Conservation (phyloP, 1,140 invertebrate species). For the Pseudomyrmex concolor region DNA sequence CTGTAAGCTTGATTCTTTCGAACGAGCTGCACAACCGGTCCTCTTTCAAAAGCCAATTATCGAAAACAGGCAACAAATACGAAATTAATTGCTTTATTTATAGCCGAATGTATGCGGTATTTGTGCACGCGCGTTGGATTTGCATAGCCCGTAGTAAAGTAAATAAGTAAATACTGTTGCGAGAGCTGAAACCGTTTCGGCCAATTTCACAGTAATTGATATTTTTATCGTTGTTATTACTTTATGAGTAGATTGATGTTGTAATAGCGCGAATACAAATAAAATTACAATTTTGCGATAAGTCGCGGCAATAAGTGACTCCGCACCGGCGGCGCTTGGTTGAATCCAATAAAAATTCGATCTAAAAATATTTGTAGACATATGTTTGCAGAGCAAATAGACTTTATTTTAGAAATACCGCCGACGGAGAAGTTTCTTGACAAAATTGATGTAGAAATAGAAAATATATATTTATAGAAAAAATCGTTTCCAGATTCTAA, state of each 20-base stretch:
- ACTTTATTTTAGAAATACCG: background rate
- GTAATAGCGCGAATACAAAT: background rate
- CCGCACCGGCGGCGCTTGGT: background rate
- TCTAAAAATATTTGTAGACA: conserved; percentile 1
- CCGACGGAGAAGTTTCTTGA: background rate
- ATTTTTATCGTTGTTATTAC: conserved; percentile 26
- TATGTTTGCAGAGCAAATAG: background rate
- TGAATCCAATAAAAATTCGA: background rate
- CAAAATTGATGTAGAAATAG: background rate
- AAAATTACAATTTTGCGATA: conserved; percentile 4
- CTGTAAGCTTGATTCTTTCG: conserved; percentile 30
- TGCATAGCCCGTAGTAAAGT: background rate
- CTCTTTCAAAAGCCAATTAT: conserved; percentile 38
- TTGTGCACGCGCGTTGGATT: background rate
- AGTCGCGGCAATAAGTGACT: background rate
- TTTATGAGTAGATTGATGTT: background rate
- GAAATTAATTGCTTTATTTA: conserved; percentile 2
- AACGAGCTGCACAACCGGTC: background rate
- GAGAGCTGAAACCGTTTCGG: background rate
- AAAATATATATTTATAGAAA: background rate
- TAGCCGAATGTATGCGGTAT: background rate
- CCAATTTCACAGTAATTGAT: background rate
- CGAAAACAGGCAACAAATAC: conserved; percentile 24
- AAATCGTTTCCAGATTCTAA: background rate
- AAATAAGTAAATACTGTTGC: conserved; percentile 17